Percentiles rank a stretch among this genome's conserved stretches.
phyloP scores from a whole-genome alignment of 2,113 vertebrate genomes.

The Hylia prasina region DNA sequence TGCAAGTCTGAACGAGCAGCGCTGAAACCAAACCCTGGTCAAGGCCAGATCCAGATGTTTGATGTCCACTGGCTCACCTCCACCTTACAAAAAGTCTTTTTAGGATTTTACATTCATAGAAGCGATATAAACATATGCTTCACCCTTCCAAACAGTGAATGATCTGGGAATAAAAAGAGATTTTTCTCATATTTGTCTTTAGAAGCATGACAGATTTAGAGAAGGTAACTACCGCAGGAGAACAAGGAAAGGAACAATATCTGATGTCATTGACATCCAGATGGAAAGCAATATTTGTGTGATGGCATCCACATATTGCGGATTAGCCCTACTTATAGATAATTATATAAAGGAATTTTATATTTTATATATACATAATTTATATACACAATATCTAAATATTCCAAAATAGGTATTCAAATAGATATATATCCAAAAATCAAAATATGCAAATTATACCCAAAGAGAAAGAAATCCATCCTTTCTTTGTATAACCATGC shows the following conservation, averaged over 20 bases:
- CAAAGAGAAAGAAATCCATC: not conserved
- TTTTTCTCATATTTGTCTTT: not conserved
- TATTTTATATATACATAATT: not conserved
- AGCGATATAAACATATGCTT: not conserved
- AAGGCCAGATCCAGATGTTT: not conserved
- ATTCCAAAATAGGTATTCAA: not conserved
- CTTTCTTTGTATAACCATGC: not conserved
- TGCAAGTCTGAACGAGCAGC: not conserved
- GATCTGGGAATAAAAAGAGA: fast-evolving
- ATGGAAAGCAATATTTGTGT: not conserved
- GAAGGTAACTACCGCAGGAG: not conserved
- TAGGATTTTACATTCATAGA: not conserved
- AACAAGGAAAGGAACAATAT: not conserved
- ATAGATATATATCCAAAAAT: not conserved
- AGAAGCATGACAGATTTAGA: not conserved
- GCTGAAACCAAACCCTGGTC: not conserved
- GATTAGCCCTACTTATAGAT: not conserved
- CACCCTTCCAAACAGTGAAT: not conserved
- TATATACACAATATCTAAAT: not conserved
- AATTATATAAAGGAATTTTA: not conserved
- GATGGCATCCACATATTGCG: not conserved
- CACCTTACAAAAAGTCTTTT: not conserved
- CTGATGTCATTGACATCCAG: not conserved
- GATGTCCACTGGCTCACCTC: not conserved
- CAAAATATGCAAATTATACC: not conserved